Percentiles rank a stretch among this genome's conserved stretches.
Conservation (phyloP, 1,140 invertebrate species). For the Oryzaephilus surinamensis region DNA sequence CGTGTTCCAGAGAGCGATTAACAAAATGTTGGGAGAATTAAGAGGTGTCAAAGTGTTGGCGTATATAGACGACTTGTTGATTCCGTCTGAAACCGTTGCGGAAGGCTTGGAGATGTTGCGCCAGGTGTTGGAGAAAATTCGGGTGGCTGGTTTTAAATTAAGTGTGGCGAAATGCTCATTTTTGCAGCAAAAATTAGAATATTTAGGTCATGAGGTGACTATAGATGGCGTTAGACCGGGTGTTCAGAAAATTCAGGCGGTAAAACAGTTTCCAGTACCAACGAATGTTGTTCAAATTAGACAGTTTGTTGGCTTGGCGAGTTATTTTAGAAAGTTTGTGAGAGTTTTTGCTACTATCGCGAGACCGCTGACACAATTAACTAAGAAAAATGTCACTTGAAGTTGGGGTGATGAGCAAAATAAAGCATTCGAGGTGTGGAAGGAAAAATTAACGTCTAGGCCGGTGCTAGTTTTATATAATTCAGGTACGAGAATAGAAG, state of each 20-base stretch:
- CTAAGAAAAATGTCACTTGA: conserved; percentile 25
- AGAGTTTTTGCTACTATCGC: conserved; percentile 24
- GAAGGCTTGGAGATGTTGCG: conserved; percentile 18
- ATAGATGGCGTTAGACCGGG: conserved; percentile 14
- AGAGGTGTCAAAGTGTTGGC: conserved; percentile 17
- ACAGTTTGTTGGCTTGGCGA: conserved; percentile 22
- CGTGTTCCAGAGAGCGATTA: conserved; percentile 34
- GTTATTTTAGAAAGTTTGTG: conserved; percentile 30
- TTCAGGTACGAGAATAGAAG: too few relatives aligned
- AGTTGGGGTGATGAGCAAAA: conserved; percentile 17
- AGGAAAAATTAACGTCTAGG: too few relatives aligned
- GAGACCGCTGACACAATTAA: conserved; percentile 23
- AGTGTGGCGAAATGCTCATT: conserved; percentile 27
- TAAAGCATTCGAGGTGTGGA: too few relatives aligned
- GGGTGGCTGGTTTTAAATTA: conserved; percentile 9
- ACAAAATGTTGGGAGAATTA: conserved; percentile 22
- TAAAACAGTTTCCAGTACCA: conserved; percentile 22
- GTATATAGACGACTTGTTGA: conserved; percentile 27
- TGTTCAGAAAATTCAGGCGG: conserved; percentile 22
- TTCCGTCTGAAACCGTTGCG: conserved; percentile 4
- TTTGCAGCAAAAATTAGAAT: conserved; percentile 19
- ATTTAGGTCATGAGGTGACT: conserved; percentile 24
- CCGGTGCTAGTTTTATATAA: too few relatives aligned
- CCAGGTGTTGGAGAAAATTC: conserved; percentile 13
- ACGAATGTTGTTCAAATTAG: conserved; percentile 27